Evolutionary conservation across 2,888 invertebrate genomes (phyloP).

Genomic region (Eilema sororculum): DNA sequence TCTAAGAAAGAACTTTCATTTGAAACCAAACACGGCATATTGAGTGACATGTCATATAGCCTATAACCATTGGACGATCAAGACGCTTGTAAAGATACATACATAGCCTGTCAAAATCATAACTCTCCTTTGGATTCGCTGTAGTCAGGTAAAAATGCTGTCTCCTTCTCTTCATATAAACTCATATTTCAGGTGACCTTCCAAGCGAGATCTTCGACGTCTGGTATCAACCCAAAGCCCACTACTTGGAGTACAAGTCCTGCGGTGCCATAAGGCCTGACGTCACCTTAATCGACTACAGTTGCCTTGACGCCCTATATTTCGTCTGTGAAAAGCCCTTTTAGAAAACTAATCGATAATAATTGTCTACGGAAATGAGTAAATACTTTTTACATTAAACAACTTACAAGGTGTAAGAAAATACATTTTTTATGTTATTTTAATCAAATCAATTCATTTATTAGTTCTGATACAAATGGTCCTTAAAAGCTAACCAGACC

Average conservation of each 20-base stretch:
- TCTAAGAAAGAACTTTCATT: too few relatives aligned
- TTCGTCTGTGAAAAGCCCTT: background rate
- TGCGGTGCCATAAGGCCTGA: background rate
- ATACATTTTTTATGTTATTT: too few relatives aligned
- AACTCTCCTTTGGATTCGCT: too few relatives aligned
- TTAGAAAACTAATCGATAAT: background rate
- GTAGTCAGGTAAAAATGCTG: too few relatives aligned
- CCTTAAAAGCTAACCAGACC: too few relatives aligned
- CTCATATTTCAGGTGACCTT: background rate
- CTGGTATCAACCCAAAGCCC: conserved; percentile 3
- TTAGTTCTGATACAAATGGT: too few relatives aligned
- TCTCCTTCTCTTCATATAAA: background rate
- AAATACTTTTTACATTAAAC: background rate
- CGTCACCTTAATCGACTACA: background rate
- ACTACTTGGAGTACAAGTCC: conserved; percentile 1
- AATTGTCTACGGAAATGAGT: background rate
- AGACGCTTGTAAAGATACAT: too few relatives aligned
- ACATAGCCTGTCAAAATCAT: too few relatives aligned
- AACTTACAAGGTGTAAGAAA: background rate
- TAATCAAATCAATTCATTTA: too few relatives aligned
- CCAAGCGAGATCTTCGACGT: conserved; percentile 7
- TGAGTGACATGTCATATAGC: too few relatives aligned
- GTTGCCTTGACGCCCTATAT: background rate
- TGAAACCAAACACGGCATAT: too few relatives aligned
- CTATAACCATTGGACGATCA: too few relatives aligned